Conservation (phyloP, 2,888 invertebrate genomes). For the Apotomis capreana region DNA sequence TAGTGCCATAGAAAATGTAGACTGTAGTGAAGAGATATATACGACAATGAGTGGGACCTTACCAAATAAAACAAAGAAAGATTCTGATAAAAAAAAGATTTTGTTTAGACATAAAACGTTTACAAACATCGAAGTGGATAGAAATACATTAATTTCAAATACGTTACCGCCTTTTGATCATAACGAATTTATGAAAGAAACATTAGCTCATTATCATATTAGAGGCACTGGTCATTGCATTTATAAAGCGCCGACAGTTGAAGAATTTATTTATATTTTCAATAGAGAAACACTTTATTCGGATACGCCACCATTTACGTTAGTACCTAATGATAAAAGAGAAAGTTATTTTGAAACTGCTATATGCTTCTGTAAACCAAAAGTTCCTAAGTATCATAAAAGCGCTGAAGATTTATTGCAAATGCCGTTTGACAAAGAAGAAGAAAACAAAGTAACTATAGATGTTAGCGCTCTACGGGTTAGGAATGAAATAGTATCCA, state of each 20-base stretch:
- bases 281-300: slow-evolving; percentile 73
- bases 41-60: slow-evolving; percentile 75
- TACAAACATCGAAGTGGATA: slow-evolving; percentile 75
- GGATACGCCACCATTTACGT: slow-evolving; percentile 65
- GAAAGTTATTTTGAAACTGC: slow-evolving; percentile 78
- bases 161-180: slow-evolving; percentile 65
- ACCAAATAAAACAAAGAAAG: slow-evolving; percentile 66
- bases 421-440: slow-evolving; percentile 52
- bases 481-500: slow-evolving; percentile 61
- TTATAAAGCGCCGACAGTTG: slow-evolving; percentile 72
- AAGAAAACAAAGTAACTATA: slow-evolving; percentile 64
- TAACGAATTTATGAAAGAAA: slow-evolving; percentile 70
- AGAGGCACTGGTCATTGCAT: slow-evolving; percentile 79
- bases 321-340: slow-evolving; percentile 63
- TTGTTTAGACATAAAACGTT: slow-evolving; percentile 79
- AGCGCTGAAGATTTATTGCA: slow-evolving; percentile 77
- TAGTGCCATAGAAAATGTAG: slow-evolving; percentile 79
- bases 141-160: slow-evolving; percentile 65
- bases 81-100: slow-evolving; percentile 63
- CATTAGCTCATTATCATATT: slow-evolving; percentile 74
- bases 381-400: slow-evolving; percentile 69
- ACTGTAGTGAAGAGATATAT: slow-evolving; percentile 71
- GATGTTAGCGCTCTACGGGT: slow-evolving; percentile 63
- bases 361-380: slow-evolving; percentile 77
- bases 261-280: slow-evolving; percentile 77